Evolutionary conservation across 2,888 invertebrate species (phyloP).

Genomic region (Lochmaea capreae): DNA sequence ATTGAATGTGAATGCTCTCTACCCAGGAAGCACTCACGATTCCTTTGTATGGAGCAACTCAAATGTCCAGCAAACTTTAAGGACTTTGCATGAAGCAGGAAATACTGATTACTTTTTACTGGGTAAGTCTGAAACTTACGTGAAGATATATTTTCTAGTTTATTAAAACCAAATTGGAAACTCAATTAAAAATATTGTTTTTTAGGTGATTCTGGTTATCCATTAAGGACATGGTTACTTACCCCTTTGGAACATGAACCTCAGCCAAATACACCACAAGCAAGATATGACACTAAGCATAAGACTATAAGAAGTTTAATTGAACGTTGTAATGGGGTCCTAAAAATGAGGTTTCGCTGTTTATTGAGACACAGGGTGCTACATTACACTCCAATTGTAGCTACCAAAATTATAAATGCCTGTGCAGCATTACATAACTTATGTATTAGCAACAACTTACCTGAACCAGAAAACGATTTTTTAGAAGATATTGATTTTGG

Average conservation of each 20-base stretch:
- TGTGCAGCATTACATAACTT: conserved; percentile 40
- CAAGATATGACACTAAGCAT: conserved; percentile 26
- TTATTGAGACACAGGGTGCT: conserved; percentile 35
- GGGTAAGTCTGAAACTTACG: background rate
- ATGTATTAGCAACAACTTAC: conserved; percentile 28
- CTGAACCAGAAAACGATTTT: conserved; percentile 16
- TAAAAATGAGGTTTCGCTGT: conserved; percentile 42
- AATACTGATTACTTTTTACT: background rate
- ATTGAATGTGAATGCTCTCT: conserved; percentile 16
- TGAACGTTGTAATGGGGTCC: conserved; percentile 40
- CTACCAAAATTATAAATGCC: conserved; percentile 35
- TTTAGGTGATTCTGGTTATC: conserved; percentile 12
- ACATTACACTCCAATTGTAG: conserved; percentile 33
- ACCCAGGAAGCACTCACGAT: conserved; percentile 22
- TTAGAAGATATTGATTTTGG: conserved; percentile 18
- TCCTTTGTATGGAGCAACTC: conserved; percentile 11
- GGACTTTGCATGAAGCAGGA: background rate
- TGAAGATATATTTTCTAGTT: background rate
- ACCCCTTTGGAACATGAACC: background rate
- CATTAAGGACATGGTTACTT: background rate
- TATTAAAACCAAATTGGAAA: background rate
- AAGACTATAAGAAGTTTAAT: conserved; percentile 31
- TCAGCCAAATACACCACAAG: conserved; percentile 14
- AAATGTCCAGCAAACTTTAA: background rate
- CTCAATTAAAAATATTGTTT: conserved; percentile 1